phyloP scores from a whole-genome alignment of 2,113 vertebrate genomes.

The Martes martes region DNA sequence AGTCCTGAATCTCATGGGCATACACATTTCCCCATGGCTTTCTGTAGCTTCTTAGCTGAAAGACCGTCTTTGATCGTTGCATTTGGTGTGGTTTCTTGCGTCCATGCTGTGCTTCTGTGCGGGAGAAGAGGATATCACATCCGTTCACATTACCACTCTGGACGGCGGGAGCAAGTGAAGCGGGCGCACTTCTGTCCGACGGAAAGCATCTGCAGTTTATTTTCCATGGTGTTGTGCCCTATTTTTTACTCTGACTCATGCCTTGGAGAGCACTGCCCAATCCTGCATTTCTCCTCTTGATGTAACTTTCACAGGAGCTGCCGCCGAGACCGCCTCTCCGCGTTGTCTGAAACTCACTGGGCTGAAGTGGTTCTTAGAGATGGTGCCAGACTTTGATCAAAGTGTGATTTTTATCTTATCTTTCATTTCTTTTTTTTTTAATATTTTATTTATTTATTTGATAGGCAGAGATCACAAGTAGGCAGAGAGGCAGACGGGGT shows the following conservation, averaged over 20 bases:
- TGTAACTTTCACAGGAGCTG: background rate
- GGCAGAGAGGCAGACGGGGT: too few relatives aligned
- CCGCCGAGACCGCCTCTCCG: conserved; percentile 16
- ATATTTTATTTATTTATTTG: too few relatives aligned
- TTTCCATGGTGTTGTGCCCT: conserved; percentile 22
- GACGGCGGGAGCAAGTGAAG: background rate
- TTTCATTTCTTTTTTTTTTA: background rate
- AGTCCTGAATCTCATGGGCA: background rate
- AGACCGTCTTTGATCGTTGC: background rate
- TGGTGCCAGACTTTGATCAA: background rate
- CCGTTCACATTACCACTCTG: background rate
- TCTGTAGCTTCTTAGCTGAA: background rate
- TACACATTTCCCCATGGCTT: background rate
- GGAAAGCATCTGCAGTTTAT: conserved; percentile 44
- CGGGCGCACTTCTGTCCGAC: background rate
- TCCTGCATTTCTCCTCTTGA: background rate
- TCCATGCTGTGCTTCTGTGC: background rate
- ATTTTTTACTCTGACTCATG: background rate
- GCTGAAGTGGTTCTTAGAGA: background rate
- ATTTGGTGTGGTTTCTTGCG: background rate
- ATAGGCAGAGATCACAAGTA: too few relatives aligned
- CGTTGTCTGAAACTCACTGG: background rate
- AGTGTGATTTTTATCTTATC: background rate
- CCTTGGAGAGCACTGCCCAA: background rate
- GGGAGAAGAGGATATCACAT: background rate